Conservation (phyloP, 2,797 vertebrate species). For the Catharus ustulatus region DNA sequence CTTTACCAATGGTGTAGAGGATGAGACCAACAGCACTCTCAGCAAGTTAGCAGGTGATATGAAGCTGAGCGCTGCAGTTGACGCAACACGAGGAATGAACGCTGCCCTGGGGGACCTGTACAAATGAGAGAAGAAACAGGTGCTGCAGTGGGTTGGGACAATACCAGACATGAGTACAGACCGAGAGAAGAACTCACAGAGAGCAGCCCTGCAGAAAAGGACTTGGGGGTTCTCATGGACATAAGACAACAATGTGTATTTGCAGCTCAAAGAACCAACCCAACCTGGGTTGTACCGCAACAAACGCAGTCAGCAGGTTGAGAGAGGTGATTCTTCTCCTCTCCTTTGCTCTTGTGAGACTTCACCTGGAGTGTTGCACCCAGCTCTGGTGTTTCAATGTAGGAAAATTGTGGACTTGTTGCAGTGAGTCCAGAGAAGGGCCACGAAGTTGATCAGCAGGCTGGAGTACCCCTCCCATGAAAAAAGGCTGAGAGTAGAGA, state of each 20-base stretch:
- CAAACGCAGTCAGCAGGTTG: neutral
- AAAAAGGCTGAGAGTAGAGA: neutral
- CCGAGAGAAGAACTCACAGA: neutral
- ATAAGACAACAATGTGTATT: neutral
- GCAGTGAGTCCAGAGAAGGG: neutral
- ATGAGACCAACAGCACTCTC: neutral
- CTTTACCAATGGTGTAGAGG: neutral
- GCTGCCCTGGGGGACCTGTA: neutral
- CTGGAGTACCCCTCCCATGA: neutral
- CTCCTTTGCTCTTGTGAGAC: neutral
- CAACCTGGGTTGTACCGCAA: rapidly evolving
- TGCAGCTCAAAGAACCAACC: neutral
- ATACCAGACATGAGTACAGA: neutral
- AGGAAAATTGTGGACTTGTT: neutral
- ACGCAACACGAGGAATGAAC: neutral
- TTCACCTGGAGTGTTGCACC: neutral
- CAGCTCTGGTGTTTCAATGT: neutral
- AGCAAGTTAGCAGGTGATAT: neutral
- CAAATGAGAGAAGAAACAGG: neutral
- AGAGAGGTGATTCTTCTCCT: neutral
- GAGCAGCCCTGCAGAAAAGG: neutral
- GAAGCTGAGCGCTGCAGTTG: neutral
- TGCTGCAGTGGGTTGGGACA: rapidly evolving
- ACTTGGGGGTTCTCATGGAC: rapidly evolving
- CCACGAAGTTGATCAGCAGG: rapidly evolving